Conservation (phyloP, 2,888 invertebrate species). For the Carabus problematicus region DNA sequence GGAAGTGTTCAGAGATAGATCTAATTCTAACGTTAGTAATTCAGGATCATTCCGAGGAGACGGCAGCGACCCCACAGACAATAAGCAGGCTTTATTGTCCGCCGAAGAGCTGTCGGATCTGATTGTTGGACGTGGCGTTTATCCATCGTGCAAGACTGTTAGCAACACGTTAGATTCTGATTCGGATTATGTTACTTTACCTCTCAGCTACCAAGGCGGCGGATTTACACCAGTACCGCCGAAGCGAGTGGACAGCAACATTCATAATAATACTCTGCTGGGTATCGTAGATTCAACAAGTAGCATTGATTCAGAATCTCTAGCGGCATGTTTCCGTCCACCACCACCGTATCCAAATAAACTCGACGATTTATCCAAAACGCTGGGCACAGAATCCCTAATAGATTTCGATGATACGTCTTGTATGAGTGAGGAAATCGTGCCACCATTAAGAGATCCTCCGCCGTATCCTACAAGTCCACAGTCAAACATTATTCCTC, state of each 20-base stretch:
- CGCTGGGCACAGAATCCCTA: conserved; percentile 43
- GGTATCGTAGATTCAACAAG: conserved; percentile 54
- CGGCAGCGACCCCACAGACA: conserved; percentile 87
- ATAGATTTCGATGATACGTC: conserved; percentile 52
- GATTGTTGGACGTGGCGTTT: conserved; percentile 80
- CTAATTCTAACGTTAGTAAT: conserved; percentile 83
- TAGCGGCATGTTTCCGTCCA: conserved; percentile 59
- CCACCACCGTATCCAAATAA: conserved; percentile 75
- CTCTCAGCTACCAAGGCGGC: conserved; percentile 57
- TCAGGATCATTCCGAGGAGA: conserved; percentile 83
- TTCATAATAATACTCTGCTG: conserved; percentile 62
- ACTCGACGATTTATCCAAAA: conserved; percentile 63
- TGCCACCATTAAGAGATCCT: conserved; percentile 64
- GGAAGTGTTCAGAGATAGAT: conserved; percentile 68
- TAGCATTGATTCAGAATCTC: conserved; percentile 42
- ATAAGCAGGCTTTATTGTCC: conserved; percentile 66
- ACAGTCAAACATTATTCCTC: conserved; percentile 57
- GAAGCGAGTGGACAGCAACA: conserved; percentile 71
- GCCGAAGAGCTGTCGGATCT: conserved; percentile 85
- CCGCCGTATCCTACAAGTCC: conserved; percentile 69
- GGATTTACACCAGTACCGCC: conserved; percentile 71
- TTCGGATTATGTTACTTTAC: conserved; percentile 87
- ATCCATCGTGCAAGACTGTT: conserved; percentile 79
- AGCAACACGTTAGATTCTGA: conserved; percentile 88
- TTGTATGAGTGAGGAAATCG: conserved; percentile 45